phyloP scores from a whole-genome alignment of 2,113 vertebrate species.

The Xiphophorus maculatus region DNA sequence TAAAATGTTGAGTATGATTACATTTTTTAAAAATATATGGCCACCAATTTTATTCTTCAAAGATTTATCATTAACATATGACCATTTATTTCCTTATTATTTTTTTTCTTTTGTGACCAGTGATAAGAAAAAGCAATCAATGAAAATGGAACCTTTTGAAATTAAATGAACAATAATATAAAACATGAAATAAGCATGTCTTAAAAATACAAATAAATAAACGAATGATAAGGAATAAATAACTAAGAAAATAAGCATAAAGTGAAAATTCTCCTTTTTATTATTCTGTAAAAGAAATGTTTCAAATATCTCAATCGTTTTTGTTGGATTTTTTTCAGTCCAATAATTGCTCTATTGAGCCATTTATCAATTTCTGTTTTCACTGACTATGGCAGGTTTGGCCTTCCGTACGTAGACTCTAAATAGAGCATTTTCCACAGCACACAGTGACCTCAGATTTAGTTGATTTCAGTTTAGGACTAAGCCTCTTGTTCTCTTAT shows the following conservation, averaged over 20 bases:
- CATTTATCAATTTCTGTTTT: background rate
- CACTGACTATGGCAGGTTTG: background rate
- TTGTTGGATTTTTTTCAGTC: background rate
- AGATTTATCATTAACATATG: background rate
- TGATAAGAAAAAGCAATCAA: too few relatives aligned
- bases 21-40: background rate
- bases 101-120: too few relatives aligned
- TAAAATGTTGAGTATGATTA: background rate
- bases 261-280: background rate
- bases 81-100: background rate
- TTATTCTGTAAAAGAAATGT: background rate
- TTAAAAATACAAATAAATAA: background rate
- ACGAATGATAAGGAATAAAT: background rate
- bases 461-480: slow-evolving; percentile 63
- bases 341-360: background rate
- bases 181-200: background rate
- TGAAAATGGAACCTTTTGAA: background rate
- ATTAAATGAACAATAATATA: background rate
- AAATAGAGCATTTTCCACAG: slow-evolving; percentile 58
- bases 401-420: slow-evolving; percentile 12
- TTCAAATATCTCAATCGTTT: background rate
- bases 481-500: slow-evolving; percentile 60
- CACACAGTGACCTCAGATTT: slow-evolving; percentile 70
- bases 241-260: background rate
- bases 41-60: background rate